Evolutionary conservation across 2,797 vertebrate genomes (phyloP).

Genomic region (Pseudopleuronectes americanus): DNA sequence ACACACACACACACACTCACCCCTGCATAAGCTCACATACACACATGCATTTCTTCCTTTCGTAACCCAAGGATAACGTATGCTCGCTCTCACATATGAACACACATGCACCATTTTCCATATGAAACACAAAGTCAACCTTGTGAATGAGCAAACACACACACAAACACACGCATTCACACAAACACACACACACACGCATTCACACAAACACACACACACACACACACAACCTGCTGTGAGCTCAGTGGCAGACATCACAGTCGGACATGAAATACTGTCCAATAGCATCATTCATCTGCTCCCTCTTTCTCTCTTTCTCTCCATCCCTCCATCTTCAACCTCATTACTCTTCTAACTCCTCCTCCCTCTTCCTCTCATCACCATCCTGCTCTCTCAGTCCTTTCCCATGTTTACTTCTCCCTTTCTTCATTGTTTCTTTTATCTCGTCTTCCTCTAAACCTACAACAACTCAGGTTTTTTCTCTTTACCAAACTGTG

Average conservation of each 20-base stretch:
- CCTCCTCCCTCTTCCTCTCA: conserved; percentile 28
- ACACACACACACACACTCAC: conserved; percentile 37
- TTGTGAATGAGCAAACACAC: conserved; percentile 28
- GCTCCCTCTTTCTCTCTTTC: conserved; percentile 43
- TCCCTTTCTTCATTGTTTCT: not conserved
- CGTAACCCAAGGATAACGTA: conserved; percentile 49
- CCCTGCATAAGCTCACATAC: conserved; percentile 28
- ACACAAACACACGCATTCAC: too few species aligned
- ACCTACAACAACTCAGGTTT: conserved; percentile 31
- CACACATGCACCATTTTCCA: conserved; percentile 34
- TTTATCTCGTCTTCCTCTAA: conserved; percentile 7
- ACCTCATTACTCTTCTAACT: conserved; percentile 49
- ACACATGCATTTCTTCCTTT: conserved; percentile 30
- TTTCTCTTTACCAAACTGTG: conserved; percentile 18
- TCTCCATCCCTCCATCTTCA: conserved; percentile 43
- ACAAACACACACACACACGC: conserved; percentile 22
- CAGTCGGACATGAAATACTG: conserved; percentile 86
- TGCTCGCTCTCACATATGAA: conserved; percentile 15
- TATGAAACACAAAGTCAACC: conserved; percentile 45
- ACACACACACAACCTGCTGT: conserved; percentile 63
- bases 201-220: conserved; percentile 42
- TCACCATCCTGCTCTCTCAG: conserved; percentile 22
- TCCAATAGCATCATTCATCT: conserved; percentile 83
- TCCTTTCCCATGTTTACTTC: not conserved
- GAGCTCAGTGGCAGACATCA: conserved; percentile 73